Evolutionary conservation across 2,797 vertebrate genomes (phyloP).

Genomic region (Triplophysa yarkandensis): DNA sequence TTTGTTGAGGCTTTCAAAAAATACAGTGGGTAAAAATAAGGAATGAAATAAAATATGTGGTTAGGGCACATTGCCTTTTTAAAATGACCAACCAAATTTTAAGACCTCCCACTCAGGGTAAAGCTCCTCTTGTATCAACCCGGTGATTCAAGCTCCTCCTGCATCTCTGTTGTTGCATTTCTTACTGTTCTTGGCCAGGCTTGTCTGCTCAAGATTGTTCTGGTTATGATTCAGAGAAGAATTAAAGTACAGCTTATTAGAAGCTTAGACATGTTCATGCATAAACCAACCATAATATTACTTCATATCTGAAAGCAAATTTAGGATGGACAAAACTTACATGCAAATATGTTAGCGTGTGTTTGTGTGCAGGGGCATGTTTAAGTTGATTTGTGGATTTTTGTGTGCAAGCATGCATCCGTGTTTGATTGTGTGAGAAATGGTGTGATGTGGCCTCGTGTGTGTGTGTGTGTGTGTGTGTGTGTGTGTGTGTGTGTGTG

Average conservation of each 20-base stretch:
- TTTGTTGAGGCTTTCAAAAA: too few species aligned
- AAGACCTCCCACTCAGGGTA: background rate
- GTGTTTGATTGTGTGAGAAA: background rate
- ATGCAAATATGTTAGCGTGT: background rate
- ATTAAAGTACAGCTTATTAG: background rate
- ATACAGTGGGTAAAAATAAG: too few species aligned
- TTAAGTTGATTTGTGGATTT: too few species aligned
- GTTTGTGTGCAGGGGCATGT: background rate
- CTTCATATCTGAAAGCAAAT: background rate
- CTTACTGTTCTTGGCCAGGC: background rate
- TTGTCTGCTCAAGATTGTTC: background rate
- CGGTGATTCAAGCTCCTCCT: background rate
- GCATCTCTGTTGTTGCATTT: background rate
- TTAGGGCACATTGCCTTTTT: too few species aligned
- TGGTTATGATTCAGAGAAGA: background rate
- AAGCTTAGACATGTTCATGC: background rate
- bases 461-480: background rate
- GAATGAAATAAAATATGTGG: too few species aligned
- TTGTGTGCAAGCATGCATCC: background rate
- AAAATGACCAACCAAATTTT: background rate
- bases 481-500: background rate
- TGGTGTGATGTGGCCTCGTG: background rate
- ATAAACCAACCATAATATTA: background rate
- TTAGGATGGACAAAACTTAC: background rate
- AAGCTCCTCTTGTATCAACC: too few species aligned